A percentile compares a stretch with the other conserved stretches of the same genome.
phyloP scores from a whole-genome alignment of 1,140 invertebrate species.

The Zaprionus tsacasi region DNA sequence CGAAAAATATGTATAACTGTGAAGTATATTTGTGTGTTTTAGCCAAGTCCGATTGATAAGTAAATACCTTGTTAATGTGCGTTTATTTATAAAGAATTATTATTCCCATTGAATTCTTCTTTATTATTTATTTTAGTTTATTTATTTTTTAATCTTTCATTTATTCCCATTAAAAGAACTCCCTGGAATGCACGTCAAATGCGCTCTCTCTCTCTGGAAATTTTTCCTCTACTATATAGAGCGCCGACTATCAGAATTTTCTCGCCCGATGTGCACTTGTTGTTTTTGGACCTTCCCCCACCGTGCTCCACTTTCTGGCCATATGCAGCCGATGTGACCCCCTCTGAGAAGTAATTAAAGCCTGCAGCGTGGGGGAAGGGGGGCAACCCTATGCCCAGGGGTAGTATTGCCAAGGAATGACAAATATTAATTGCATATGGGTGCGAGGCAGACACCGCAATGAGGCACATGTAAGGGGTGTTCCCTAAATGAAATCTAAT shows the following conservation, averaged over 20 bases:
- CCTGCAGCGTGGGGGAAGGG: neutral
- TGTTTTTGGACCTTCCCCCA: neutral
- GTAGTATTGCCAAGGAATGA: slow-evolving; percentile 31
- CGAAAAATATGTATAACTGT: too few relatives aligned
- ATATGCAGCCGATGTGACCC: slow-evolving; percentile 54
- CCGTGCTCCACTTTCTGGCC: slow-evolving; percentile 10
- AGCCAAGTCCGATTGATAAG: too few relatives aligned
- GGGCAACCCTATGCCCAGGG: neutral
- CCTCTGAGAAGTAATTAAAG: slow-evolving; percentile 75
- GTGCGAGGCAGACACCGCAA: slow-evolving; percentile 69
- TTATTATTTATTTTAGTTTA: too few relatives aligned
- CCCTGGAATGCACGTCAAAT: too few relatives aligned
- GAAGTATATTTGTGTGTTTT: too few relatives aligned
- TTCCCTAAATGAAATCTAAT: slow-evolving; percentile 78
- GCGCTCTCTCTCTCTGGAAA: neutral
- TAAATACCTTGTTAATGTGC: too few relatives aligned
- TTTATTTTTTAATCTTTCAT: too few relatives aligned
- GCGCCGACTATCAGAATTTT: slow-evolving; percentile 24
- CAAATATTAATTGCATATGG: slow-evolving; percentile 81
- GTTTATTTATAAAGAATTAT: too few relatives aligned
- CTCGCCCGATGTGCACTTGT: slow-evolving; percentile 16
- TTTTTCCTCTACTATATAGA: neutral
- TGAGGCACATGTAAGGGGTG: slow-evolving; percentile 66
- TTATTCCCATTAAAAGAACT: too few relatives aligned
- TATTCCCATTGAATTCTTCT: too few relatives aligned